phyloP scores from a whole-genome alignment of 2,797 vertebrate genomes.

The Limnodromus scolopaceus region DNA sequence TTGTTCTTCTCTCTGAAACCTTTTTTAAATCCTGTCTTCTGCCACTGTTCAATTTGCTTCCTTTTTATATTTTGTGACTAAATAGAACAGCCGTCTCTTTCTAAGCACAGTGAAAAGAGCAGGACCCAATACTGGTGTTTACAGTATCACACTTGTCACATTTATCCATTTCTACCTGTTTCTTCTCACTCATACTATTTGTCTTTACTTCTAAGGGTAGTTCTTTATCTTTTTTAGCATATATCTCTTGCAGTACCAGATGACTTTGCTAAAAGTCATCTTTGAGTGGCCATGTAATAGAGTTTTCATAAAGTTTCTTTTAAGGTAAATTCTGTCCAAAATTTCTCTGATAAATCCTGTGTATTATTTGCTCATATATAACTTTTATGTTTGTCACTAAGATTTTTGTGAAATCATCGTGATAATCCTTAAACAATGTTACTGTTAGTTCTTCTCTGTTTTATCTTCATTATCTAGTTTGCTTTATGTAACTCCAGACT shows the following conservation, averaged over 20 bases:
- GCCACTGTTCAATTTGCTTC: neutral
- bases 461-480: neutral
- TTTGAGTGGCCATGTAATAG: conserved; percentile 24
- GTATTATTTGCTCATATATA: conserved; percentile 37
- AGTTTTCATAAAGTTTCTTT: neutral
- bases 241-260: neutral
- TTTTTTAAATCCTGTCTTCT: neutral
- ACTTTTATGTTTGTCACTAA: neutral
- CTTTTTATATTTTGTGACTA: neutral
- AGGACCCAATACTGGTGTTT: neutral
- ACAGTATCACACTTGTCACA: neutral
- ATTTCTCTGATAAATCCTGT: conserved; percentile 41
- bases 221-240: conserved; percentile 11
- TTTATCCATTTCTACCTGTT: neutral
- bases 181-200: conserved; percentile 21
- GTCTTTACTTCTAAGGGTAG: conserved; percentile 61
- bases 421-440: conserved; percentile 17
- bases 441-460: neutral
- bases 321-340: conserved; percentile 36
- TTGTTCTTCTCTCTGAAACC: neutral
- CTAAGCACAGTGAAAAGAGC: neutral
- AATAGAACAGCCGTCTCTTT: neutral
- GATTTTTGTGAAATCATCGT: neutral
- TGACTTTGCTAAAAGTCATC: conserved; percentile 57
- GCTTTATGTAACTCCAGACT: neutral